phyloP scores from a whole-genome alignment of 2,797 vertebrate species.

The Syngnathus rostellatus region DNA sequence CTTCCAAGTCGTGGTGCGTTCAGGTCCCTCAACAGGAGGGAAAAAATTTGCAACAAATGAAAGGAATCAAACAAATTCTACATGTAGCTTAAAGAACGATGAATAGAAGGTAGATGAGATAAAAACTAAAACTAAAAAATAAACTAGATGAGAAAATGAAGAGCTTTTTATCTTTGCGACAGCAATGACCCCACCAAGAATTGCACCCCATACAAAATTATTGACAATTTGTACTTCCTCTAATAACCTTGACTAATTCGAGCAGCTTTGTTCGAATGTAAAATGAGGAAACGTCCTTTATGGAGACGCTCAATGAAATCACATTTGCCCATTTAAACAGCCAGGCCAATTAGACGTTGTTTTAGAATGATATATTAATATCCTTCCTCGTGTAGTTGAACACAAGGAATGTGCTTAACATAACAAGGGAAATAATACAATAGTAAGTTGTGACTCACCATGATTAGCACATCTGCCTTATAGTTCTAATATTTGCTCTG shows the following conservation, averaged over 20 bases:
- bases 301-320: not conserved
- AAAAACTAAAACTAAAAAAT: too few relatives aligned
- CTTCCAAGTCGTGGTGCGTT: conserved; percentile 36
- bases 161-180: not conserved
- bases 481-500: not conserved
- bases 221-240: conserved; percentile 7
- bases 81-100: not conserved
- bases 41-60: not conserved
- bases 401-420: not conserved
- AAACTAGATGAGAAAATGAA: too few relatives aligned
- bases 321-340: not conserved
- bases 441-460: not conserved
- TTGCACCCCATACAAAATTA: conserved; percentile 4
- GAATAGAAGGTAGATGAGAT: too few relatives aligned
- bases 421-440: not conserved
- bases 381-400: not conserved
- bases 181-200: not conserved
- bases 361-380: not conserved
- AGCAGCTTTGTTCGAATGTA: conserved; percentile 13
- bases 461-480: not conserved
- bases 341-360: not conserved
- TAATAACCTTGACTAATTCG: not conserved
- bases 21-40: conserved; percentile 35
- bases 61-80: not conserved
- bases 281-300: conserved; percentile 4